Evolutionary conservation across 2,113 vertebrate species (phyloP).

Genomic region (Aviceda subcristata): DNA sequence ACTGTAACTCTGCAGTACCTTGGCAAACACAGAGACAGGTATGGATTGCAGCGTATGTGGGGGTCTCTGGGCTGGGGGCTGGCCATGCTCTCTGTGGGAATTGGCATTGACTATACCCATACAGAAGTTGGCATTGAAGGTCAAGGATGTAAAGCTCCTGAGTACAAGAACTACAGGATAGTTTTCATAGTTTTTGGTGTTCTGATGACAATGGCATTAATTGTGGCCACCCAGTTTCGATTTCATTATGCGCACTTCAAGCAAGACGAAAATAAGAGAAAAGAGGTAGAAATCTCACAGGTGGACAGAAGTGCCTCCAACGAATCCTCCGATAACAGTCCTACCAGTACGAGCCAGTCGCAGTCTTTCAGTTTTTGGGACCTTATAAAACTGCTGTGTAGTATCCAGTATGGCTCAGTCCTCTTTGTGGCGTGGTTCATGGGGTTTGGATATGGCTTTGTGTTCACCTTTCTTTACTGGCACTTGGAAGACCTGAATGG

Average conservation of each 20-base stretch:
- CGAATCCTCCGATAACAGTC: constrained; percentile 56
- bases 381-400: constrained; percentile 87
- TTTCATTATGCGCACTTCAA: constrained; percentile 80
- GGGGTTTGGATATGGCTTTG: constrained; percentile 97
- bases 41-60: constrained; percentile 98
- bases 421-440: constrained; percentile 98
- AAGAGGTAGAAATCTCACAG: constrained; percentile 74
- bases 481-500: constrained; percentile 94
- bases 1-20: constrained; percentile 95
- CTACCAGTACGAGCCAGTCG: neutral
- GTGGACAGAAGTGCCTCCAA: constrained; percentile 69
- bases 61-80: constrained; percentile 97
- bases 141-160: constrained; percentile 79
- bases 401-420: constrained; percentile 90
- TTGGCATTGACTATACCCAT: constrained; percentile 93
- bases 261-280: constrained; percentile 58
- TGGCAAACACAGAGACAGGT: constrained; percentile 89
- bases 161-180: constrained; percentile 90
- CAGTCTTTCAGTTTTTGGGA: constrained; percentile 84
- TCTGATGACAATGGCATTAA: constrained; percentile 87
- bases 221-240: constrained; percentile 92
- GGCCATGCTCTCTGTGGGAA: constrained; percentile 94
- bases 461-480: constrained; percentile 98
- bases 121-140: constrained; percentile 71
- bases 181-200: constrained; percentile 96